These are phyloP conservation scores for Aporophyla lueneburgensis DNA, from an alignment of 2,888 invertebrate species.

Conservation along the genomic window DNA sequence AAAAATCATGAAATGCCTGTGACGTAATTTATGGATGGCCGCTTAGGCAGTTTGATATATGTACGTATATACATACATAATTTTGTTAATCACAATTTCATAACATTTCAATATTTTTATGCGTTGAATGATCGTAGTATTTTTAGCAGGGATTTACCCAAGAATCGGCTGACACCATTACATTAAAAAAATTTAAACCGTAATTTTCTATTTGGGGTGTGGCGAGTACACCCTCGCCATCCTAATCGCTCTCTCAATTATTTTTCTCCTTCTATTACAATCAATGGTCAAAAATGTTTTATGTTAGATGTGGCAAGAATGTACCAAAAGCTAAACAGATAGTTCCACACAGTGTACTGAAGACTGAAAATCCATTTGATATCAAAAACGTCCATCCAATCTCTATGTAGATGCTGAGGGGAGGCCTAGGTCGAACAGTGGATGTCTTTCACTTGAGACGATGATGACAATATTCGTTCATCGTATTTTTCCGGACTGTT, in stretches of 20 bases:
- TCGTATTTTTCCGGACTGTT: not conserved
- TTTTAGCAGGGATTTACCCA: slow-evolving; percentile 29
- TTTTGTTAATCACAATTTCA: slow-evolving; percentile 17
- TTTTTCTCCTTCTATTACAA: not conserved
- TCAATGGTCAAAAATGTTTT: too few species aligned
- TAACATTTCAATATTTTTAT: not conserved
- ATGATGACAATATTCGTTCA: not conserved
- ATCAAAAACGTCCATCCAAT: not conserved
- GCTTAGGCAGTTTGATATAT: too few species aligned
- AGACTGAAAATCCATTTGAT: too few species aligned
- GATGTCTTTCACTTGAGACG: too few species aligned
- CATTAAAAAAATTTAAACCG: too few species aligned
- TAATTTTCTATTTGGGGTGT: not conserved
- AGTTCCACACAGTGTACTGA: not conserved
- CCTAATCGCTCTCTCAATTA: too few species aligned
- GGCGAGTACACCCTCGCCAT: too few species aligned
- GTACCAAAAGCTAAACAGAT: not conserved
- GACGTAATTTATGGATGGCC: too few species aligned
- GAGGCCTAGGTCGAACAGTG: not conserved
- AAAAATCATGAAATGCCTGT: too few species aligned
- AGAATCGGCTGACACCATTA: not conserved
- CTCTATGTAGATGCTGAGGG: not conserved
- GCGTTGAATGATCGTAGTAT: too few species aligned
- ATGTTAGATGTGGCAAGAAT: not conserved
- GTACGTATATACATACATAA: not conserved